phyloP scores from a whole-genome alignment of 37 sponge, comb jelly and placozoan species.

The Beroe ovata region DNA sequence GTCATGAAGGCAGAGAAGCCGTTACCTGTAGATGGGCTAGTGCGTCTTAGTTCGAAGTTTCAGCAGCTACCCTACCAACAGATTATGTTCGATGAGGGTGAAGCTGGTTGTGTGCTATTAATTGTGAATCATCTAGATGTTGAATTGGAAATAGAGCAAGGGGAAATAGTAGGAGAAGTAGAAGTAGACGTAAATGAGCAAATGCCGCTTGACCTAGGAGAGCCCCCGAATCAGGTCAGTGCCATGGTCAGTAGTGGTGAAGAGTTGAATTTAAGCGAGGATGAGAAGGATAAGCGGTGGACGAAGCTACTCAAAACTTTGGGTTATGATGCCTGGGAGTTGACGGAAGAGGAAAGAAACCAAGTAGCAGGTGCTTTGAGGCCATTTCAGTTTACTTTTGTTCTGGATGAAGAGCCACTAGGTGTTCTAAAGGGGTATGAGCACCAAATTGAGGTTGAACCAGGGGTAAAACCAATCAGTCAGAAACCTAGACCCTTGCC shows the following conservation, averaged over 20 bases:
- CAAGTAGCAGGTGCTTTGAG: background rate
- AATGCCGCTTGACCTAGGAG: background rate
- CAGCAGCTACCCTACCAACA: background rate
- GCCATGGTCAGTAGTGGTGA: background rate
- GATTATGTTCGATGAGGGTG: background rate
- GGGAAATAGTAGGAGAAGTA: background rate
- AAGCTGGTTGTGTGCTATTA: background rate
- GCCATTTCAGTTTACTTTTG: background rate
- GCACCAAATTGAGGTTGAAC: conserved; percentile 9
- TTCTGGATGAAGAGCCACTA: background rate
- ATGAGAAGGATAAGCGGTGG: background rate
- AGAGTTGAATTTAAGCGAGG: background rate
- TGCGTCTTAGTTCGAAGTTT: background rate
- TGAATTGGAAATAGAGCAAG: background rate
- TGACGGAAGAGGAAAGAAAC: background rate
- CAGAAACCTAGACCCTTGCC: background rate
- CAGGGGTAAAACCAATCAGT: background rate
- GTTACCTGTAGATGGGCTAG: background rate
- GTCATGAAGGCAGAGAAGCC: background rate
- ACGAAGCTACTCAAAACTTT: background rate
- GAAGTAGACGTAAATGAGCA: background rate
- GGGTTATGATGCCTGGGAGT: background rate
- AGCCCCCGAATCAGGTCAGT: background rate
- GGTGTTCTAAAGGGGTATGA: background rate
- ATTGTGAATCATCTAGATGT: background rate